Evolutionary conservation across 2,888 invertebrate species (phyloP), one percentile per base, ranked within the genome.

Genomic region (Oscheius sp.): DNA sequence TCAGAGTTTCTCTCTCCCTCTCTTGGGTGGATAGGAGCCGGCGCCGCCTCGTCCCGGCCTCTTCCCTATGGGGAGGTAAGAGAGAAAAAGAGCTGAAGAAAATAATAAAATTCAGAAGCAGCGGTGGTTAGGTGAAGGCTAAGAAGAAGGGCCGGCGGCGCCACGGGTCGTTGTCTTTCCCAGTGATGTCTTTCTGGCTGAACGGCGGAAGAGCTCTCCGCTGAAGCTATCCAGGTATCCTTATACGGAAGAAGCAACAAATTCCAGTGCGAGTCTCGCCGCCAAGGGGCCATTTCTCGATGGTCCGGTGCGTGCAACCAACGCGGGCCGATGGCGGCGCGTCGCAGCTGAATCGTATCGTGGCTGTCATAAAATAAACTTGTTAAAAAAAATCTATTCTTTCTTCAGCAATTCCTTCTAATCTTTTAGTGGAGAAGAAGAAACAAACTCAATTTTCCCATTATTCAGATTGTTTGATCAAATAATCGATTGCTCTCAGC

Each of bases 261-360:
- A 33, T 55, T 34, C 55, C 61, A 45, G 61, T 20, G 61, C 10
- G 61, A 29, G 61, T 31, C 31, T 45, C 42, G 29, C 31, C 45
- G 45, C 45, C 15, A 29, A 45, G 42, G 55, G 55, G 55, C 34
- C 55, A 20, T 31, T 29, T 48, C 25, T n/a, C n/a, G n/a, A n/a
- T 25, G 55, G 34, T 55, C 39, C 39, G 45, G 42, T 45, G 61
- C 25, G 10, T 42, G 61, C n/a, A 12, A 23, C 61, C 27, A 45
- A 17, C 61, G 64, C 25, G 64, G 64, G 31, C 33, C 64, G 64
- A 64, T 23, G 64, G 64, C 64, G 66, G 48, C 66, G 66, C 66
- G 66, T 37, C 65, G 39, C 65, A 66, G 66, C 48, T 53, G 66
- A 27, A 66, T 45, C 39, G 66, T 66, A 66, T 55, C 66, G 64